phyloP scores from a whole-genome alignment of 2,888 invertebrate genomes.

The Pilophorus perplexus region DNA sequence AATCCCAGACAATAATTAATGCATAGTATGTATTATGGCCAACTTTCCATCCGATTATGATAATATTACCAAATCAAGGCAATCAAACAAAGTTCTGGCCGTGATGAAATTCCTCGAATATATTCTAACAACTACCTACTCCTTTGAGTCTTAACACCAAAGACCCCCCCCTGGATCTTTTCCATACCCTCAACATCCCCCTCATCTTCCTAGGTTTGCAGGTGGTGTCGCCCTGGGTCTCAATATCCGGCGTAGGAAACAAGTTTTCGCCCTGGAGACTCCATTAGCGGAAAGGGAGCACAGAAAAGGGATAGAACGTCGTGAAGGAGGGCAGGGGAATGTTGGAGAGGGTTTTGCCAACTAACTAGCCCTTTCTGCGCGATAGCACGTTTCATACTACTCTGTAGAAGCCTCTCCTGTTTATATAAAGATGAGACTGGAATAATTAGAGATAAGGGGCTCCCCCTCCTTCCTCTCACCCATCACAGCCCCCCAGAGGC shows the following conservation, averaged over 20 bases:
- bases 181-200: neutral
- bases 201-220: constrained; percentile 14
- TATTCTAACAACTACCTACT: too few species aligned
- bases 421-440: constrained; percentile 45
- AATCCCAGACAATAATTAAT: too few species aligned
- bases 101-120: too few species aligned
- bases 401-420: constrained; percentile 24
- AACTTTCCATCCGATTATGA: too few species aligned
- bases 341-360: constrained; percentile 16
- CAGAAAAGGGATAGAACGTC: too few species aligned
- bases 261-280: constrained; percentile 28
- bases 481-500: constrained; percentile 11
- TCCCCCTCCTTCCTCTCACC: neutral
- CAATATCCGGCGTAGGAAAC: constrained; percentile 35
- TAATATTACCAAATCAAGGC: too few species aligned
- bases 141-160: too few species aligned
- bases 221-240: constrained; percentile 11
- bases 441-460: constrained; percentile 45
- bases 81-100: too few species aligned
- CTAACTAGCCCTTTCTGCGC: constrained; percentile 34
- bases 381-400: constrained; percentile 38
- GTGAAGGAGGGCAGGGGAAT: too few species aligned
- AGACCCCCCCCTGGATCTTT: too few species aligned
- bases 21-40: too few species aligned
- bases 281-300: constrained; percentile 15